Evolutionary conservation across 2,888 invertebrate species (phyloP), one percentile per base, ranked within the genome.

Genomic region (Idaea dimidiata): DNA sequence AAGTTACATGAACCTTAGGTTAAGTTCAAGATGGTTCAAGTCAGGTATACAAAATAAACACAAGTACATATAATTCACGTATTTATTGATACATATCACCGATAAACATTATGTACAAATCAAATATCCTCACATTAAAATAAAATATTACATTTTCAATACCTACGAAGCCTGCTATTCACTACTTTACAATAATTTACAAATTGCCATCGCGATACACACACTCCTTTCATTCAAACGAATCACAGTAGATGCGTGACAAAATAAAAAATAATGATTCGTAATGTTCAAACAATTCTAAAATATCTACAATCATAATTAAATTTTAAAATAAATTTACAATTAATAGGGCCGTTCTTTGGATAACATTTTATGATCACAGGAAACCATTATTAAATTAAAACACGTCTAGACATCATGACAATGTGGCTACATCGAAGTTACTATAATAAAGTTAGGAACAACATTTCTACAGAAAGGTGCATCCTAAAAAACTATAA

Each of bases 81-180:
- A 76, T 87, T 87, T 84, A 87, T 83, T 86, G 73, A 79, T 84
- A 77, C 72, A 80, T 87, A 89, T 89, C 86, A 87, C 88, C 84
- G 87, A 61, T 68, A 68, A 65, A 84, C 78, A 82, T 80, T 89
- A 90, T 90, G 78, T 91, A 91, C 91, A 91, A 84, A 86, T 85
- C 82, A 87, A 83, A 79, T 74, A 75, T 72, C 80, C 83, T 77
- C 84, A 81, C 75, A 80, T 83, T 79, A 78, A 78, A 72, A 80
- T 72, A 74, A 73, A 73, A 75, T 74, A 77, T 72, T 80, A 80
- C 76, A 78, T 31, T 58, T 66, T 67, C 63, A 68, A 72, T 66
- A 66, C 65, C 33, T 69, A 62, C 67, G 66, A 66, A 62, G 66
- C 68, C 68, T 64, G 64, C 43, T 17, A 62, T 58, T 64, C 66